Evolutionary conservation across 2,888 invertebrate species (phyloP), one percentile per base, ranked within the genome.

Genomic region (Gortyna flavago): DNA sequence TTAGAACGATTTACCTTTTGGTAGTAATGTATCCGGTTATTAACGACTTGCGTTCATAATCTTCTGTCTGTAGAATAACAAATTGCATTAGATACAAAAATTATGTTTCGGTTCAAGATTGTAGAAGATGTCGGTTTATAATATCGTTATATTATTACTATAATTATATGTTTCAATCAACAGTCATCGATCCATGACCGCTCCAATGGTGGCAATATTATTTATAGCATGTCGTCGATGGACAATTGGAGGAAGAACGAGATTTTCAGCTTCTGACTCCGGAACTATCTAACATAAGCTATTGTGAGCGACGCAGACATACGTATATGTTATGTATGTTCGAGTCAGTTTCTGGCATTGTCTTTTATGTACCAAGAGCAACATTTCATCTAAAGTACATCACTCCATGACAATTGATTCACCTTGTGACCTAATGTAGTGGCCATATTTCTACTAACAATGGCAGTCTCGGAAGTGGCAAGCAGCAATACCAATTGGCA

Each of bases 401-500:
- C 82, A 74, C 72, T 87, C 75, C 87, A 85, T 80, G 72, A 87
- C 80, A 88, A 80, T 86, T 80, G 67, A 76, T 89, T 80, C 70
- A 82, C 84, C 79, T 84, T 79, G 81, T 88, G 82, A 86, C 80
- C 80, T 88, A 80, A 85, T 89, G 80, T 72, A 77, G 80, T 69
- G 73, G 75, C 72, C 81, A 86, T 86, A 80, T 85, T 89, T 85
- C 84, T 81, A 84, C 80, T 86, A 81, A 86, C 81, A 85, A 85
- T 85, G 82, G 81, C 84, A 81, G 75, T 79, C 73, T 86, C 84
- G 82, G 85, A 90, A 88, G 89, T 90, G 80, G 89, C 88, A 88
- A 85, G 70, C 86, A 84, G 86, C 83, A 84, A 79, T 89, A 80
- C 76, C 87, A 88, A 89, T 91, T 91, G 90, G 88, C 91, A 90